Base-by-base conservation (phyloP, 2,113 vertebrate species). In the Rattus norvegicus region DNA sequence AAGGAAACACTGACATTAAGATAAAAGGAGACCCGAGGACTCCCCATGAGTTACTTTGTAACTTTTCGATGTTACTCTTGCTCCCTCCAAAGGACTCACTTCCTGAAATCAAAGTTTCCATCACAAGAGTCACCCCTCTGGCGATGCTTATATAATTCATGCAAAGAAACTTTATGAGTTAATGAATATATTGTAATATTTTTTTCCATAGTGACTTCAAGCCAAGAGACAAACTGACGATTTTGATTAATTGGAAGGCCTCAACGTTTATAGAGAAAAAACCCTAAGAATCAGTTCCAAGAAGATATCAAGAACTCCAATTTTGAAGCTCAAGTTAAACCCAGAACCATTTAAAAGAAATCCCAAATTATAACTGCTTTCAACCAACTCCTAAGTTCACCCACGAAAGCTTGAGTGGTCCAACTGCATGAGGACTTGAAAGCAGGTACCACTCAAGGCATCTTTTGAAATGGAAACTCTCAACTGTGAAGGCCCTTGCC, bases 161-260 rank as follows among this genome's bases (percentile, higher is more conserved):
- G 61, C 70, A 95, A 96, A 95, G 4, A 63, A 6, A 47, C 90
- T 92, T 61, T 90, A 91, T 61, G 47, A 84, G 26, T 73, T 90
- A 70, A 33, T 43, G 76, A 65, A 7, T 94, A 81, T 43, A 5
- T 63, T 91, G 61, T 85, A 70, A 84, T 95, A 47, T 33, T 28
- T 91, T 91, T 52, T 83, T 95, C 89, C 76, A 56, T 91, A 36
- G 33, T 79, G 67, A 67, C 11, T 19, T 7, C 87, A 90, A 95
- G 5, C 36, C 6, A 90, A 95, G 7, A 89, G n/a, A 49, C 76
- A 95, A 85, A 5, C 20, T 49, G 22, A 92, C 49, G 2, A 56
- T 94, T 92, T 91, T 91, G 85, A 88, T 92, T 89, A 92, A 76
- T 49, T 89, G 56, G 49, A 95, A 94, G 91, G 9, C 26, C 73